phyloP scores from a whole-genome alignment of 2,797 vertebrate species.

The Pristis pectinata region DNA sequence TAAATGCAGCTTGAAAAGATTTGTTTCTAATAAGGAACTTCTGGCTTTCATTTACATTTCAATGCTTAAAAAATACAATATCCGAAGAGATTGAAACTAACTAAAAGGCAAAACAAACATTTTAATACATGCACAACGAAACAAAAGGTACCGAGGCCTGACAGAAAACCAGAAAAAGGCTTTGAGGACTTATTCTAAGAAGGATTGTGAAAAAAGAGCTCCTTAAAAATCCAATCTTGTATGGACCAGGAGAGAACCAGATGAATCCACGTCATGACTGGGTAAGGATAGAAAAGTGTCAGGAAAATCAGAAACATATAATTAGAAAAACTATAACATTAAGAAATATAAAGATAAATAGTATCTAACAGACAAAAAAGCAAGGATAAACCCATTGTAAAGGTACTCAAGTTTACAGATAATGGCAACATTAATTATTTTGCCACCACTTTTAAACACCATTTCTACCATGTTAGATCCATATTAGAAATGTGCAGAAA shows the following conservation, averaged over 20 bases:
- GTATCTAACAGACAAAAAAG: too few relatives aligned
- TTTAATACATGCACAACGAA: neutral
- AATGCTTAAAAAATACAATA: neutral
- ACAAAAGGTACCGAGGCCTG: neutral
- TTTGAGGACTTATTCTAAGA: neutral
- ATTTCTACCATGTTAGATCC: too few relatives aligned
- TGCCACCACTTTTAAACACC: too few relatives aligned
- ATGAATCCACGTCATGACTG: neutral
- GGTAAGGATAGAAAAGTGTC: neutral
- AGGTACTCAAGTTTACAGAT: too few relatives aligned
- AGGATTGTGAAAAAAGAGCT: neutral
- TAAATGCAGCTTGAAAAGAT: neutral
- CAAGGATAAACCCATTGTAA: too few relatives aligned
- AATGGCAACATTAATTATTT: too few relatives aligned
- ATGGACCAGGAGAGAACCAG: neutral
- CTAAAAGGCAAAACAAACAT: neutral
- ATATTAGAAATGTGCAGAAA: too few relatives aligned
- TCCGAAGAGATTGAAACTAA: neutral
- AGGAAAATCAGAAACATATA: too few relatives aligned
- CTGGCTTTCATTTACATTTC: neutral
- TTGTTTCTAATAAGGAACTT: neutral
- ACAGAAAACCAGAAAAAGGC: neutral
- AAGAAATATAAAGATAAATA: too few relatives aligned
- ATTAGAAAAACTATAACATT: too few relatives aligned
- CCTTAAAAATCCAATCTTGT: neutral